phyloP scores from a whole-genome alignment of 2,113 vertebrate species.

The Damaliscus lunatus region DNA sequence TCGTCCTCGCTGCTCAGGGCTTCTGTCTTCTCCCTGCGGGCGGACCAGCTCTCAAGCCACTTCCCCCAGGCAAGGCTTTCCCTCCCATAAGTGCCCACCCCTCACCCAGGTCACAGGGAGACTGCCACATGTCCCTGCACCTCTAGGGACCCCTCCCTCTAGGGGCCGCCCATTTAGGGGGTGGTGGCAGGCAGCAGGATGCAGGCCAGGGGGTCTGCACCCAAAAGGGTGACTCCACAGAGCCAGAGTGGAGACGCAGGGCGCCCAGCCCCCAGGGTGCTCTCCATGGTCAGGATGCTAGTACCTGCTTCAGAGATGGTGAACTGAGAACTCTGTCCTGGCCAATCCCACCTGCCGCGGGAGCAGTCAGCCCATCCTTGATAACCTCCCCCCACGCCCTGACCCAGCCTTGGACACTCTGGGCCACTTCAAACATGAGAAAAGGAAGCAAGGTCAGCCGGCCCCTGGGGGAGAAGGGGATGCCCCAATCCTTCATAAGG shows the following conservation, averaged over 20 bases:
- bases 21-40: conserved; percentile 74
- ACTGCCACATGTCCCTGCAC: neutral
- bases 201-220: neutral
- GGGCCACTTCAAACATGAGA: neutral
- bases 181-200: neutral
- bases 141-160: neutral
- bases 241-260: accelerated
- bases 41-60: neutral
- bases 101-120: neutral
- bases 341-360: neutral
- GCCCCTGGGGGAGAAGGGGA: neutral
- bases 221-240: neutral
- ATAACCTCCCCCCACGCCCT: neutral
- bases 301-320: neutral
- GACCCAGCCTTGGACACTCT: neutral
- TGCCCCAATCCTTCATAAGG: neutral
- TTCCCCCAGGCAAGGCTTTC: neutral
- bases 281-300: neutral
- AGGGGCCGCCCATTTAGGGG: neutral
- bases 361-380: neutral
- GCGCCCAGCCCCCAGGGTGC: neutral
- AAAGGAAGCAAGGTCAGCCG: neutral
- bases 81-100: neutral
- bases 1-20: conserved; percentile 80
- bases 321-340: neutral